phyloP scores from a whole-genome alignment of 2,113 vertebrate genomes.

The Capreolus pygargus region DNA sequence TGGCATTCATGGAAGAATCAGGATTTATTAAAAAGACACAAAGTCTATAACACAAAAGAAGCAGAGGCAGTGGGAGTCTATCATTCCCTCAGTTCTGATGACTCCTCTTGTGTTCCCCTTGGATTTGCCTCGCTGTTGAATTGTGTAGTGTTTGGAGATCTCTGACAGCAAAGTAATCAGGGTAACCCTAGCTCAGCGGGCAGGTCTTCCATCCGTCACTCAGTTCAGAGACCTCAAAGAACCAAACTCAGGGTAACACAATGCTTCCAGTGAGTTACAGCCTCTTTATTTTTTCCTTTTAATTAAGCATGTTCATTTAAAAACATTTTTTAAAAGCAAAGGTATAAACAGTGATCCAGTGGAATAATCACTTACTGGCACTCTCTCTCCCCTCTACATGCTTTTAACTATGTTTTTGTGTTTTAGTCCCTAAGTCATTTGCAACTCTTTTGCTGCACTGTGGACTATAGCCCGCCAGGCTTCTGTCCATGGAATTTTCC shows the following conservation, averaged over 20 bases:
- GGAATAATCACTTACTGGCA: background rate
- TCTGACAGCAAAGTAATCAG: background rate
- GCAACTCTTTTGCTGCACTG: background rate
- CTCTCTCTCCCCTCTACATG: background rate
- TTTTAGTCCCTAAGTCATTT: background rate
- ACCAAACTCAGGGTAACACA: background rate
- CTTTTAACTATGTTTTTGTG: background rate
- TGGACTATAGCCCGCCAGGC: background rate
- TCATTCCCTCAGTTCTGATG: background rate
- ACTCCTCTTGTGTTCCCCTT: background rate
- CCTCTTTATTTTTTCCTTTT: conserved; percentile 6
- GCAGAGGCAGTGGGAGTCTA: background rate
- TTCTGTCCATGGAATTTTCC: background rate
- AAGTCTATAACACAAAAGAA: background rate
- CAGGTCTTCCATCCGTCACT: background rate
- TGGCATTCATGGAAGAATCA: background rate
- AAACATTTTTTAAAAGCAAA: conserved; percentile 21
- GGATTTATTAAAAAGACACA: background rate
- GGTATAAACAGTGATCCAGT: background rate
- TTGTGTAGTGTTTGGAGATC: background rate
- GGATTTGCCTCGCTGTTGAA: background rate
- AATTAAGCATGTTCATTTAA: background rate
- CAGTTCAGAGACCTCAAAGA: background rate
- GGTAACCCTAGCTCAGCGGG: background rate
- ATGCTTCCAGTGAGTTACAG: background rate